Base-by-base conservation (phyloP, 2,888 invertebrate species). In the Xylota segnis region DNA sequence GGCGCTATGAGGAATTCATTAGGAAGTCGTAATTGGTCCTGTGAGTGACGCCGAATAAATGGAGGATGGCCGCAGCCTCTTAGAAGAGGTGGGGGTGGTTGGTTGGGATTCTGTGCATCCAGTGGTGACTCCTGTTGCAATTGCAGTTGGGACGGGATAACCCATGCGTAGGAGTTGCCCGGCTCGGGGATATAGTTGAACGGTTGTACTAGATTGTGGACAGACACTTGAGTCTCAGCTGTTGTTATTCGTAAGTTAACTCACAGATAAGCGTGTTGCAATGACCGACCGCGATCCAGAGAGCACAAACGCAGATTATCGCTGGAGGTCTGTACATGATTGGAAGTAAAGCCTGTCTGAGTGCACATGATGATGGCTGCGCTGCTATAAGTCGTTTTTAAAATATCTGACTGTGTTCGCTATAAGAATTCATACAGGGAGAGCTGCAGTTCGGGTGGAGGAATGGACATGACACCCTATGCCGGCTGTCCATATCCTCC, bases 1-100 rank as follows among this genome's bases (percentile, higher is more conserved):
- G 75, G 52, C 45, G 63, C n/a, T 34, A 82, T 18, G 16, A 82
- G 82, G 40, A 52, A 82, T 10, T 76, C 76, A 45, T 82, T 82
- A 14, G 82, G 82, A 4, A 76, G 76, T 10, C 4, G 43, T 43
- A 82, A 43, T 43, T 82, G 82, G 6, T 76, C 76, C 5, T 52
- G 50, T 4, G 82, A 82, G 40, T 71, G 14, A 18, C 47, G 70
- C 16, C 70, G 63, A 58, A 37, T 43, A 16, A 82, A 65, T 58
- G 34, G 14, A n/a, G 76, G 70, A 70, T 76, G 76, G 10, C 82
- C 82, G 50, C 50, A 82, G 23, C 82, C 76, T 4, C 27, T 43
- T 2, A 56, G 1, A 1, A 34, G 43, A 37, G 18, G 40, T 10
- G 52, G 14, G 5, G 34, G 37, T 14, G 63, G 47, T 37, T 78